Conservation (phyloP, 2,888 invertebrate species). For the Hemistola chrysoprasaria region DNA sequence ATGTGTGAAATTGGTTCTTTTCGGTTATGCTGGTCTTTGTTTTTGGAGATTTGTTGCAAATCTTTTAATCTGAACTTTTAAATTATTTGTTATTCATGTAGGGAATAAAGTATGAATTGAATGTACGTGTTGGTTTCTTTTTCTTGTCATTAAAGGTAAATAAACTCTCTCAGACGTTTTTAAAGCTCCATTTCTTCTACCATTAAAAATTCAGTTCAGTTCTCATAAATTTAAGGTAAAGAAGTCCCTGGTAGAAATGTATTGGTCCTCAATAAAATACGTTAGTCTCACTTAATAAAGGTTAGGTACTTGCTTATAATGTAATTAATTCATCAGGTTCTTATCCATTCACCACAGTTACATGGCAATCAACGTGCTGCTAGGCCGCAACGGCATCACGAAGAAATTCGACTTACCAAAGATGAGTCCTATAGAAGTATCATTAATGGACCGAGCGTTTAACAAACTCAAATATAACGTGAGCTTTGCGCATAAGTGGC, state of each 20-base stretch:
- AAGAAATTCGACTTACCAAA: constrained; percentile 49
- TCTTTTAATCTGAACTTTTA: constrained; percentile 2
- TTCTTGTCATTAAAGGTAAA: too few species aligned
- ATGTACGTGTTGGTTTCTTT: not conserved
- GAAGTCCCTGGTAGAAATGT: too few species aligned
- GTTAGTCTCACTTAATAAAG: too few species aligned
- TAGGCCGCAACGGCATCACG: constrained; percentile 54
- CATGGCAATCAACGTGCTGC: constrained; percentile 40
- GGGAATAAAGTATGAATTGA: constrained; percentile 7
- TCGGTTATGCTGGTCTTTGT: constrained; percentile 16
- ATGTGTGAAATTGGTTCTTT: constrained; percentile 36
- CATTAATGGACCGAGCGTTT: constrained; percentile 43
- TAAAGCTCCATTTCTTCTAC: too few species aligned
- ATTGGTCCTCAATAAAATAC: too few species aligned
- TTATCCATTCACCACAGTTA: too few species aligned
- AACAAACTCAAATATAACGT: constrained; percentile 34
- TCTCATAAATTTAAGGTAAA: too few species aligned
- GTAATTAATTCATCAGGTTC: too few species aligned
- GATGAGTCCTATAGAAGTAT: constrained; percentile 44
- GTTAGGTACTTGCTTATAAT: too few species aligned
- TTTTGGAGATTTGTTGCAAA: constrained; percentile 16
- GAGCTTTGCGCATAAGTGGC: constrained; percentile 43
- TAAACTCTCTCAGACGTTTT: too few species aligned
- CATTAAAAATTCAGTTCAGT: too few species aligned
- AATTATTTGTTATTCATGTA: constrained; percentile 5